Conservation (phyloP, 2,888 invertebrate species). For the Leptothorax acervorum region DNA sequence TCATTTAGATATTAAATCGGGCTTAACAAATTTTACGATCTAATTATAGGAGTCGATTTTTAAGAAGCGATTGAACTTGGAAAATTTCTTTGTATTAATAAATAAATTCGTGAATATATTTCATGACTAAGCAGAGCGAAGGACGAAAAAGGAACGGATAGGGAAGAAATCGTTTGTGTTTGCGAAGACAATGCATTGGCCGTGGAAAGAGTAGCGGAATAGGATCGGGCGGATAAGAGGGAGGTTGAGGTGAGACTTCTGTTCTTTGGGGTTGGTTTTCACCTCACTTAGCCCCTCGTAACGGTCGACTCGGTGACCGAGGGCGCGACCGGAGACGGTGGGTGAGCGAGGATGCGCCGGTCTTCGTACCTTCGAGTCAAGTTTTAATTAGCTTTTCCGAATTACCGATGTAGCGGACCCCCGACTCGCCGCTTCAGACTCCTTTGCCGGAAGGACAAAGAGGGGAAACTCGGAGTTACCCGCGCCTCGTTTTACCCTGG, state of each 20-base stretch:
- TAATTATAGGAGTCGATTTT: neutral
- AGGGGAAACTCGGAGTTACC: constrained; percentile 63
- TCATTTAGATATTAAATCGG: neutral
- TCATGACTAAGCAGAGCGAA: neutral
- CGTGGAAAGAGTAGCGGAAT: constrained; percentile 64
- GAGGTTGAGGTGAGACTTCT: constrained; percentile 71
- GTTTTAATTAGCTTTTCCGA: constrained; percentile 85
- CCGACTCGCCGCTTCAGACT: constrained; percentile 78
- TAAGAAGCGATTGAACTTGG: neutral
- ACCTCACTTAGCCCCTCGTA: constrained; percentile 77
- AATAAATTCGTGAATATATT: neutral
- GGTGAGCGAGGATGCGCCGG: constrained; percentile 66
- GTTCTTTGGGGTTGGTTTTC: constrained; percentile 76
- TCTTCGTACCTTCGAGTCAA: constrained; percentile 80
- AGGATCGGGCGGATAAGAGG: constrained; percentile 67
- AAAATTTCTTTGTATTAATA: neutral
- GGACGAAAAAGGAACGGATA: neutral
- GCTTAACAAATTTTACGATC: neutral
- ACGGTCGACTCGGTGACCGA: constrained; percentile 74
- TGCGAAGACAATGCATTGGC: constrained; percentile 69
- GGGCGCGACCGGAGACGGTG: constrained; percentile 66
- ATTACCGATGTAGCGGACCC: constrained; percentile 83
- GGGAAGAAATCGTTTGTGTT: constrained; percentile 65
- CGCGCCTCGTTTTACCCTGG: constrained; percentile 60
- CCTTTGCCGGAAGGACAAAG: constrained; percentile 80